Evolutionary conservation across 2,888 invertebrate genomes (phyloP), one percentile per base, ranked within the genome.

Genomic region (Oxystoma pomonae): DNA sequence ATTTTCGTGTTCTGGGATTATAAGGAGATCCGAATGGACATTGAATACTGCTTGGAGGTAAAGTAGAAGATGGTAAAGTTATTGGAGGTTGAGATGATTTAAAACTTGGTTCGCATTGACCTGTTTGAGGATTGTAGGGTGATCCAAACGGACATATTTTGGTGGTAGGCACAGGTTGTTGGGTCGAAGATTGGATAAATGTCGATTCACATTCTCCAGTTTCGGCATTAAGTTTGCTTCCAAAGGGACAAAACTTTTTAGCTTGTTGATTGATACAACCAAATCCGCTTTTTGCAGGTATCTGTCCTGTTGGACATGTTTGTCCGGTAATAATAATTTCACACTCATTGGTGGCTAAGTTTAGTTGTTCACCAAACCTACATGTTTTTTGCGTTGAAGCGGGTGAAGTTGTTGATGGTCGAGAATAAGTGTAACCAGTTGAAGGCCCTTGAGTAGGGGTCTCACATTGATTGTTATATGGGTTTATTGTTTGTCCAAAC

Each of bases 251-350:
- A n/a, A 19, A 12, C 18, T 57, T 62, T 22, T 17, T 53, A 17
- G 16, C 17, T n/a, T 51, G 12, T n/a, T 16, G 65, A 59, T 59
- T 65, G 49, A 59, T 62, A 60, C 70, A 70, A 9, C 60, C 61
- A 19, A 52, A 49, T 20, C 64, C 67, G 1, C 63, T 60, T 16
- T 62, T 3, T 1, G 64, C 63, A 18, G 57, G 65, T 49, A 66
- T 52, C 58, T 68, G 65, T 1, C 68, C 68, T 5, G 50, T 50
- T 21, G 59, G 58, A 20, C 53, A 53, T 53, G 7, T 53, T 53
- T 53, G 53, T 5, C 35, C 35, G 5, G 18, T 21, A 17, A 49
- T 55, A 9, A 50, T 35, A 17, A 16, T 50, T 57, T 65, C 65
- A 61, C 68, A 68, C 59, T 60, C 60, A 17, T 60, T 51, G 1